Percentiles rank a stretch among this genome's conserved stretches.
phyloP scores from a whole-genome alignment of 2,113 vertebrate genomes.

The Periophthalmodon schlosseri region DNA sequence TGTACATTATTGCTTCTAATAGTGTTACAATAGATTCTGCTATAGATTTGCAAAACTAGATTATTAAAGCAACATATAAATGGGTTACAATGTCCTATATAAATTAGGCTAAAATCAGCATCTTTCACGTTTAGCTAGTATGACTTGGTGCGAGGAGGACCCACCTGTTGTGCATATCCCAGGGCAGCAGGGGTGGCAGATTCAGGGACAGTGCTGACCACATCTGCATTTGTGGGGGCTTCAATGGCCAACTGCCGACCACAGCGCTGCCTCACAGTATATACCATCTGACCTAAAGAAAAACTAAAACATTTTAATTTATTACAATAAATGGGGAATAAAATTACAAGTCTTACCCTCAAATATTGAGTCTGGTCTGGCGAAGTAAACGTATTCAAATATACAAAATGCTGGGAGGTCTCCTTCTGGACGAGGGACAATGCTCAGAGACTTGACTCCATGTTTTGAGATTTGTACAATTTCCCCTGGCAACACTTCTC shows the following conservation, averaged over 20 bases:
- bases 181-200: constrained; percentile 96
- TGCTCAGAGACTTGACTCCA: constrained; percentile 84
- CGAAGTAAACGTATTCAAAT: constrained; percentile 99
- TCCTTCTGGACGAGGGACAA: constrained; percentile 84
- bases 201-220: constrained; percentile 98
- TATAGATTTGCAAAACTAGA: not conserved
- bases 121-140: no score
- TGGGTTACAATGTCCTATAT: not conserved
- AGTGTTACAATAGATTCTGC: not conserved
- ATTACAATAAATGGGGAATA: not conserved
- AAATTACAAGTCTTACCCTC: constrained; percentile 81
- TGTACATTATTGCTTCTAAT: not conserved
- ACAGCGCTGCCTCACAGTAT: constrained; percentile 92
- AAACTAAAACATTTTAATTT: not conserved
- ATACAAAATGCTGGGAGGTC: constrained; percentile 94
- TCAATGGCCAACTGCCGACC: constrained; percentile 93
- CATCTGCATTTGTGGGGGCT: constrained; percentile 90
- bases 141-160: not conserved
- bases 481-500: constrained; percentile 94
- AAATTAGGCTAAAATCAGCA: no score
- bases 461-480: constrained; percentile 93
- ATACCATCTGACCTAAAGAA: constrained; percentile 94
- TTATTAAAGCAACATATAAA: not conserved
- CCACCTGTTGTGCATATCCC: constrained; percentile 91
- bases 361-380: constrained; percentile 97